Evolutionary conservation across 2,888 invertebrate species (phyloP).

Genomic region (Lasiommata megera): DNA sequence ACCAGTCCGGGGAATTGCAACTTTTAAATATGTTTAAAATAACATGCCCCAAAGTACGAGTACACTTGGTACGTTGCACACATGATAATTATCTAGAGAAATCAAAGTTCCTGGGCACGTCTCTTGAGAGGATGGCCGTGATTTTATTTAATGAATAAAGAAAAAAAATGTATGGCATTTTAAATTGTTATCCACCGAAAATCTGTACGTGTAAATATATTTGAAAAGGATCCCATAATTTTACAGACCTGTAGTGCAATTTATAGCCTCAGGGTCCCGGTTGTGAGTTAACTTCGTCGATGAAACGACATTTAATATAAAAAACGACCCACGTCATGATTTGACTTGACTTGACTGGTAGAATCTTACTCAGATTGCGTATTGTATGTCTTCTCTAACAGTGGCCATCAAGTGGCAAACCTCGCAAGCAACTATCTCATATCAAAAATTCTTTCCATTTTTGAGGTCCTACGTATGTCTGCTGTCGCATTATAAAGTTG

Average conservation of each 20-base stretch:
- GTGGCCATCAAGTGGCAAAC: too few species aligned
- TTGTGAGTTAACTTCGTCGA: too few species aligned
- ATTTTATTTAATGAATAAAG: not conserved
- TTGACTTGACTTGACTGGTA: too few species aligned
- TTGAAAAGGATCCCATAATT: constrained; percentile 2
- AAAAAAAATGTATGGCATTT: not conserved
- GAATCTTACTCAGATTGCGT: too few species aligned
- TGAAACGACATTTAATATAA: too few species aligned
- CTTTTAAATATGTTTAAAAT: constrained; percentile 3
- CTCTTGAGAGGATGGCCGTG: constrained; percentile 2
- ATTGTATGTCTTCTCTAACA: too few species aligned
- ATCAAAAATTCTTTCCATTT: too few species aligned
- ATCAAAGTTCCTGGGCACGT: constrained; percentile 8
- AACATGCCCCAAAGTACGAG: constrained; percentile 2
- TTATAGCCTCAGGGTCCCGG: too few species aligned
- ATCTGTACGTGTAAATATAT: constrained; percentile 9
- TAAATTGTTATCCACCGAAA: constrained; percentile 3
- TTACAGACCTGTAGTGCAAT: not conserved
- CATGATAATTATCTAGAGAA: constrained; percentile 1
- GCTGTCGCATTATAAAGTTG: too few species aligned
- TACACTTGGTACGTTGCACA: constrained; percentile 4
- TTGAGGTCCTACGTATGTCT: too few species aligned
- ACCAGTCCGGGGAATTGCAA: not conserved
- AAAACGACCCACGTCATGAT: too few species aligned
- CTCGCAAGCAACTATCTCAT: too few species aligned